phyloP scores from a whole-genome alignment of 64 coral and sea anemone genomes.

The Pocillopora verrucosa region DNA sequence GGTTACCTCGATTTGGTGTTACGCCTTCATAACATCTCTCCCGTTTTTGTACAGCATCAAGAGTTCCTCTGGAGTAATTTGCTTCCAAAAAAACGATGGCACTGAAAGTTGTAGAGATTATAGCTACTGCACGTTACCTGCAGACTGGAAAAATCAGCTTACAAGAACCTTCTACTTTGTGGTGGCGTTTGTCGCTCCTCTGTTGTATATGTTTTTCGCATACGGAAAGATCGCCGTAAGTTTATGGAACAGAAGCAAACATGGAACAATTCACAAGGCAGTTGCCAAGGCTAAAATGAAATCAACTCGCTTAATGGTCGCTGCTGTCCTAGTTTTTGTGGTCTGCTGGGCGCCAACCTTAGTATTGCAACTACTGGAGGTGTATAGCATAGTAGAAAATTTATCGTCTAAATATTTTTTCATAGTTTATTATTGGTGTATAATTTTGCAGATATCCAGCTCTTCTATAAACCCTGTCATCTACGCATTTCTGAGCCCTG shows the following conservation, averaged over 20 bases:
- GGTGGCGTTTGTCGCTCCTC: not conserved
- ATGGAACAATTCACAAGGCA: not conserved
- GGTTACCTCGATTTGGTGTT: not conserved
- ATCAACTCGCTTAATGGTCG: constrained; percentile 3
- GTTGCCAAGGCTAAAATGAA: constrained; percentile 17
- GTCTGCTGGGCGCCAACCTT: not conserved
- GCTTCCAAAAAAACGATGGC: not conserved
- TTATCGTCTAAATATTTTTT: not conserved
- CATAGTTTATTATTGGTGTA: not conserved
- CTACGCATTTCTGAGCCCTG: not conserved
- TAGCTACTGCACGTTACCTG: not conserved
- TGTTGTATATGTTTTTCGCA: not conserved
- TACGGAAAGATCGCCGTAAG: constrained; percentile 10
- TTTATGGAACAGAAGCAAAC: constrained; percentile 5
- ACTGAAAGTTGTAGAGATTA: not conserved
- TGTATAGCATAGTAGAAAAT: not conserved
- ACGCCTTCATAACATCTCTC: not conserved
- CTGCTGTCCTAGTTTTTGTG: not conserved
- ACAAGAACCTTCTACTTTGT: not conserved
- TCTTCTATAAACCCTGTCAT: constrained; percentile 1
- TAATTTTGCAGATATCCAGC: not conserved
- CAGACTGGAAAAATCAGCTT: constrained; percentile 1
- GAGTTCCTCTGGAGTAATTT: not conserved
- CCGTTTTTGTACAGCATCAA: not conserved
- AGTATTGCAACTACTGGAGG: not conserved